A percentile compares a stretch with the other conserved stretches of the same genome.
phyloP scores from a whole-genome alignment of 2,888 invertebrate genomes.

The Mantis religiosa region DNA sequence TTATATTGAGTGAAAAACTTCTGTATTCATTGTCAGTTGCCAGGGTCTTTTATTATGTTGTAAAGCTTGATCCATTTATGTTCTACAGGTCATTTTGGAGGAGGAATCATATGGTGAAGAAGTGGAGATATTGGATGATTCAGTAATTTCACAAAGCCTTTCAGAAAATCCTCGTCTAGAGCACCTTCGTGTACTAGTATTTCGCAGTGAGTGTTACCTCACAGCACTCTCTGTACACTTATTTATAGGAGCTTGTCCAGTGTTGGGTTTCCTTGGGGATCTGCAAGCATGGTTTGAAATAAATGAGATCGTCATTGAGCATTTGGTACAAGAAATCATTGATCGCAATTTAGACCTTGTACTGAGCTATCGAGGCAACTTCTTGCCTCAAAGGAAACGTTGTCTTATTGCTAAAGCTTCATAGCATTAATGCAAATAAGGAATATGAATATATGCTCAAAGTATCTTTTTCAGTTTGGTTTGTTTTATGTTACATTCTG shows the following conservation, averaged over 20 bases:
- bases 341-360: constrained; percentile 23
- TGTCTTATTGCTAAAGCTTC: background rate
- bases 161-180: constrained; percentile 12
- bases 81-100: constrained; percentile 24
- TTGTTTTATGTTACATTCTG: too few relatives aligned
- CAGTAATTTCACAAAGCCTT: constrained; percentile 13
- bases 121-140: constrained; percentile 24
- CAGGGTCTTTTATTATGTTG: background rate
- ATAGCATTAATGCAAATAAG: background rate
- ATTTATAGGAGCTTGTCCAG: constrained; percentile 23
- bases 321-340: constrained; percentile 17
- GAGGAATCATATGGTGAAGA: constrained; percentile 22
- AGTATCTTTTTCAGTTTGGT: background rate
- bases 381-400: constrained; percentile 4
- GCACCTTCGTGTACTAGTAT: constrained; percentile 22
- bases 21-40: too few relatives aligned
- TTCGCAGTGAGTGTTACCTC: constrained; percentile 24
- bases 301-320: constrained; percentile 17
- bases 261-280: constrained; percentile 23
- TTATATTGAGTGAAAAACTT: too few relatives aligned
- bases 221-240: constrained; percentile 19
- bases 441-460: background rate
- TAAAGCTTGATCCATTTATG: background rate
- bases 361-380: constrained; percentile 21
- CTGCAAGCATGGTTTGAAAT: constrained; percentile 24